These are phyloP conservation scores for Acleris sparsana DNA, from an alignment of 2,888 invertebrate species.

Conservation along the genomic window DNA sequence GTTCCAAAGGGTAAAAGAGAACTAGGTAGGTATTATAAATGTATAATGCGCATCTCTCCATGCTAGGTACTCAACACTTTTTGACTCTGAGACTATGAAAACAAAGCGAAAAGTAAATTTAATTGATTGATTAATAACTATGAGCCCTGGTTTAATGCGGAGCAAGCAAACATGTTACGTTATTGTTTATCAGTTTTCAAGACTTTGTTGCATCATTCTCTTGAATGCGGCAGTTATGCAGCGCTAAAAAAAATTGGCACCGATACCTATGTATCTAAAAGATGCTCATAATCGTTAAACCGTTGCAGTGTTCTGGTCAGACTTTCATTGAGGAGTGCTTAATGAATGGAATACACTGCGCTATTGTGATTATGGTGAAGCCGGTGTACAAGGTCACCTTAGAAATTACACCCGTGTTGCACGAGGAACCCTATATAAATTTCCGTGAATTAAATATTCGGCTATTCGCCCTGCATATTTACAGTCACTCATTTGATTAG, in stretches of 20 bases:
- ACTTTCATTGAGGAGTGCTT: not conserved
- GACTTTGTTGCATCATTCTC: too few species aligned
- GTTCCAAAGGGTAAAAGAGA: too few species aligned
- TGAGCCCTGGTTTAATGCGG: too few species aligned
- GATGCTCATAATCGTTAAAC: not conserved
- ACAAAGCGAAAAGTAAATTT: too few species aligned
- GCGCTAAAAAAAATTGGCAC: not conserved
- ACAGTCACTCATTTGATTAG: not conserved
- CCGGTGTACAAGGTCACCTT: not conserved
- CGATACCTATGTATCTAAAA: not conserved
- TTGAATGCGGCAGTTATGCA: slow-evolving; percentile 1
- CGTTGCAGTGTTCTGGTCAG: not conserved
- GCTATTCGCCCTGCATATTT: not conserved
- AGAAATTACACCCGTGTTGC: not conserved
- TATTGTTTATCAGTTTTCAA: too few species aligned
- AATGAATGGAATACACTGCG: not conserved
- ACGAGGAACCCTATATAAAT: not conserved
- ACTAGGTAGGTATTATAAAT: too few species aligned
- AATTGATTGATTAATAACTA: too few species aligned
- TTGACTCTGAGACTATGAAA: too few species aligned
- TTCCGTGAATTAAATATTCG: slow-evolving; percentile 2
- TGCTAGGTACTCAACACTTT: too few species aligned
- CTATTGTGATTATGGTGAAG: not conserved
- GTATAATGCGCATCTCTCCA: too few species aligned
- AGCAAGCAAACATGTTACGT: too few species aligned